Base-by-base conservation (phyloP, 2,113 vertebrate genomes). In the Dipodomys ordii region DNA sequence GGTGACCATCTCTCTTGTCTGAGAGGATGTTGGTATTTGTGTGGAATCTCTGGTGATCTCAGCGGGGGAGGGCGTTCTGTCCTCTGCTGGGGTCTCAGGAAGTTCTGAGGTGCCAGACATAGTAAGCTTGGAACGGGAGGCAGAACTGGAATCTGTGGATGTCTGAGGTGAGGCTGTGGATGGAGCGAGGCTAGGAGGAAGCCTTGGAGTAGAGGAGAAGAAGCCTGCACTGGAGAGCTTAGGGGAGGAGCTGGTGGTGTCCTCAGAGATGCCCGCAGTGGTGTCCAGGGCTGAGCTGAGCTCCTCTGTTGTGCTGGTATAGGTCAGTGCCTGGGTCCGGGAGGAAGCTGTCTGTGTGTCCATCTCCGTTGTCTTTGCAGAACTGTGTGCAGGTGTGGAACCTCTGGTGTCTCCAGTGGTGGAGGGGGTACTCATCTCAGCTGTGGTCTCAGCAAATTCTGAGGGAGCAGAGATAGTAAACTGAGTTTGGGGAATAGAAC, bases 251-350 rank as follows among this genome's bases (percentile, higher is more conserved):
- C 12, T 49, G 3, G 60, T 35, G 11, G 27, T 3, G 22, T 32
- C 18, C 32, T 11, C 6, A 8, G 28, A 44, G 23, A 32, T 19
- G 32, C 27, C 8, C n/a, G 39, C n/a, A 4, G 5, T 83, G 27
- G 4, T 11, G 6, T 84, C 81, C 35, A 32, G 57, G n/a, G 25
- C 18, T 19, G 27, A 73, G 23, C 1, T 49, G 22, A 22, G 39
- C 16, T 28, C 25, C 16, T n/a, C 28, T 25, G 72, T 16, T 8
- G 2, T n/a, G 10, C 25, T 71, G 3, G 39, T 60, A 10, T 67
- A 8, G 5, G 19, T 23, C 5, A 2, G 3, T 67, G 16, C 46
- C 19, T 67, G 0, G 0, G 4, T 35, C 7, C 13, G 2, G 2
- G 32, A 18, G 0, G 11, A 35, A 15, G 23, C 0, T 88, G 18